A percentile compares a stretch with the other conserved stretches of the same genome.
Conservation (phyloP, 2,113 vertebrate species). For the Anguilla japonica region DNA sequence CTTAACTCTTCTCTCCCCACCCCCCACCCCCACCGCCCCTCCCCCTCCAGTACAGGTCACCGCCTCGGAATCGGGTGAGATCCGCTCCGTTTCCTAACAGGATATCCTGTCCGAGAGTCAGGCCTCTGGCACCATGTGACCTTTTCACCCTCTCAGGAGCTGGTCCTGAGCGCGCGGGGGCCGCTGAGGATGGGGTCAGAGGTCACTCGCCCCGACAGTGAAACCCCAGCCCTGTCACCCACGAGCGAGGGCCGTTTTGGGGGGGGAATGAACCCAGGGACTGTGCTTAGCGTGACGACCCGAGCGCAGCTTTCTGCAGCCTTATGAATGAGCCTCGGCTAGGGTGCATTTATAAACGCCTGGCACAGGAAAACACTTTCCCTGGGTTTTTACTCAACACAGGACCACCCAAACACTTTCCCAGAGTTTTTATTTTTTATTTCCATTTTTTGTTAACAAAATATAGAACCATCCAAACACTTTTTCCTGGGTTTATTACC, state of each 20-base stretch:
- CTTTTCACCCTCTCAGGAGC: slow-evolving; percentile 23
- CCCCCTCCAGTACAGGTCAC: slow-evolving; percentile 11
- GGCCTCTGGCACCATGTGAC: slow-evolving; percentile 16
- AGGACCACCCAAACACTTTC: neutral
- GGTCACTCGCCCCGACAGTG: neutral
- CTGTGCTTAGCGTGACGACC: neutral
- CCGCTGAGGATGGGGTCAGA: neutral
- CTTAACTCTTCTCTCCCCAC: neutral
- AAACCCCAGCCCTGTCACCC: neutral
- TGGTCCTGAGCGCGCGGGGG: neutral
- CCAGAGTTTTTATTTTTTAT: neutral
- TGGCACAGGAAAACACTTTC: slow-evolving; percentile 1
- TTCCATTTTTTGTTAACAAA: too few relatives aligned
- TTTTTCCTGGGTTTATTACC: too few relatives aligned
- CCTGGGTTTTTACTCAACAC: neutral
- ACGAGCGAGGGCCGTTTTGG: neutral
- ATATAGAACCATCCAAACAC: too few relatives aligned
- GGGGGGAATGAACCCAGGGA: neutral
- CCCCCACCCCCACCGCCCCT: neutral
- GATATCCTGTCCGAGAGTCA: slow-evolving; percentile 31
- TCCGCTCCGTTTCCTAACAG: slow-evolving; percentile 18
- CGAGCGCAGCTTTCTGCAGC: neutral
- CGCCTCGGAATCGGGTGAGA: slow-evolving; percentile 22
- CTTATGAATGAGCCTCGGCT: neutral
- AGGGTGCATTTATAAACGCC: neutral